Evolutionary conservation across 2,888 invertebrate genomes (phyloP).

Genomic region (Drosophila lacicola): DNA sequence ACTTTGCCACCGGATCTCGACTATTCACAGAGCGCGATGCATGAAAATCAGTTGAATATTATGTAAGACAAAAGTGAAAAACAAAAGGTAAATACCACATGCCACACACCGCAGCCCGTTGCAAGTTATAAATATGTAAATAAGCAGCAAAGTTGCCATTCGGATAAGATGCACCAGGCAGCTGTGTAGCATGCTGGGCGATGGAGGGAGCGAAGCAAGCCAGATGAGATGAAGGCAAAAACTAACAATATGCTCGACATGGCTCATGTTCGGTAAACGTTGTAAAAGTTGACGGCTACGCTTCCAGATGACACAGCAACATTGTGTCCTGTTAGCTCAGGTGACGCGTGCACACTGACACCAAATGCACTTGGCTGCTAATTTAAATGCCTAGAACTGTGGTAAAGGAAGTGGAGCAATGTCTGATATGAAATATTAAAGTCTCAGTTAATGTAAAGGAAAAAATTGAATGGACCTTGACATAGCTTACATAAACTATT

Average conservation of each 20-base stretch:
- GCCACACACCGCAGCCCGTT: conserved; percentile 20
- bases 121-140: conserved; percentile 75
- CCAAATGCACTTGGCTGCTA: background rate
- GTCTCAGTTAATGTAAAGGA: too few species aligned
- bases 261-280: conserved; percentile 60
- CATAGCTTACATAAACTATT: too few species aligned
- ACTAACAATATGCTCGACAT: conserved; percentile 69
- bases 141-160: conserved; percentile 70
- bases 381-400: too few species aligned
- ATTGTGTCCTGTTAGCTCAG: conserved; percentile 34
- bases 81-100: conserved; percentile 55
- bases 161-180: conserved; percentile 41
- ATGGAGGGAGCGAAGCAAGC: background rate
- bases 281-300: conserved; percentile 55
- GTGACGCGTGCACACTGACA: conserved; percentile 27
- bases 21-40: conserved; percentile 13
- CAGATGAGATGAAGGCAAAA: conserved; percentile 45
- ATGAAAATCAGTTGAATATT: conserved; percentile 68
- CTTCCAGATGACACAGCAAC: conserved; percentile 40
- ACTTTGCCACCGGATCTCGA: conserved; percentile 12
- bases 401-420: too few species aligned
- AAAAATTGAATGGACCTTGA: too few species aligned
- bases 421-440: too few species aligned
- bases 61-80: conserved; percentile 51
- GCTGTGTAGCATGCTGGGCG: background rate